phyloP scores from a whole-genome alignment of 2,113 vertebrate species.

The Platichthys stellatus region DNA sequence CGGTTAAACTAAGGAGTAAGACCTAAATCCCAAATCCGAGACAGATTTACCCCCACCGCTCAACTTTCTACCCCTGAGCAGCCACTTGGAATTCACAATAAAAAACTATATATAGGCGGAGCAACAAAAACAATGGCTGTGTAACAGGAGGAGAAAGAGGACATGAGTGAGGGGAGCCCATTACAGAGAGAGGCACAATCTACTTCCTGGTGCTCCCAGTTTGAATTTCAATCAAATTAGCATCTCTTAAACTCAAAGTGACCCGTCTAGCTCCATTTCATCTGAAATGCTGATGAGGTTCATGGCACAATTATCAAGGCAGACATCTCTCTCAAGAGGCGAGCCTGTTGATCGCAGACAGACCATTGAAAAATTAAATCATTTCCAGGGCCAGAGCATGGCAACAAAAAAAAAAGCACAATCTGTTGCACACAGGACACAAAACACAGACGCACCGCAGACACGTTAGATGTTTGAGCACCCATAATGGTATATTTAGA shows the following conservation, averaged over 20 bases:
- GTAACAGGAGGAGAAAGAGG: conserved; percentile 63
- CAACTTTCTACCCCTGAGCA: conserved; percentile 35
- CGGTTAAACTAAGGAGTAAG: not conserved
- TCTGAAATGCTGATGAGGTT: conserved; percentile 82
- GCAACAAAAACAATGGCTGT: conserved; percentile 55
- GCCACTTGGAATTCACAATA: conserved; percentile 51
- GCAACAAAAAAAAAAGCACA: conserved; percentile 49
- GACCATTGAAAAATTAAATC: conserved; percentile 77
- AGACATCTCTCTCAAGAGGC: conserved; percentile 78
- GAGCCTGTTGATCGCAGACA: conserved; percentile 75
- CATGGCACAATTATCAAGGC: conserved; percentile 81
- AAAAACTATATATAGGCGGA: conserved; percentile 18
- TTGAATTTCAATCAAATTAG: conserved; percentile 84
- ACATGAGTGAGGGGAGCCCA: conserved; percentile 71
- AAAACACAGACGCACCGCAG: conserved; percentile 21
- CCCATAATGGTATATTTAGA: conserved; percentile 49
- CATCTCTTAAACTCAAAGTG: conserved; percentile 82
- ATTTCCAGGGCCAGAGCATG: conserved; percentile 69
- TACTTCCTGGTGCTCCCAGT: conserved; percentile 79
- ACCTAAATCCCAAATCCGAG: not conserved
- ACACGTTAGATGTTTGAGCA: conserved; percentile 25
- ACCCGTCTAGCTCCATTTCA: conserved; percentile 82
- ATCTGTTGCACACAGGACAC: conserved; percentile 44
- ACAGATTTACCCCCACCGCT: conserved; percentile 14
- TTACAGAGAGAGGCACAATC: conserved; percentile 74